Base-by-base conservation (phyloP, 2,888 invertebrate species). In the Meiosimyza platycephala region DNA sequence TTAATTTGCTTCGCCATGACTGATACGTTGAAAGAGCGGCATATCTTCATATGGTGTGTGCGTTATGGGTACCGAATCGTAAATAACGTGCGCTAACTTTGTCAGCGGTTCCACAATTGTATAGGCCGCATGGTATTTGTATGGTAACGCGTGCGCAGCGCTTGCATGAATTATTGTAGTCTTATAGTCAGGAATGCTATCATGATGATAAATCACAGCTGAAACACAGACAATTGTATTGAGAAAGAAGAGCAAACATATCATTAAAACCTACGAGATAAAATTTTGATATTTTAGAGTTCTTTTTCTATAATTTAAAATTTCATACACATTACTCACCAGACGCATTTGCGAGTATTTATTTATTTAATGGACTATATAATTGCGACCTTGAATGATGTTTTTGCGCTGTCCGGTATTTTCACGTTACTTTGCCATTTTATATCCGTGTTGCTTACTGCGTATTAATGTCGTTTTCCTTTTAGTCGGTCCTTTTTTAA, bases 31-130 rank as follows among this genome's bases (percentile, higher is more conserved):
- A 50, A 82, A 83, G 54, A 82, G 80, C 13, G 82, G 83, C 70
- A 83, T 80, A 67, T 83, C 82, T 48, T 82, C 83, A 59, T 74
- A 80, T 50, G 80, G 80, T 11, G 80, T 80, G 47, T 82, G 83
- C 1, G 82, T 79, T 12, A 82, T 73, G 71, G 82, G 81, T 72
- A 80, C 80, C 62, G 82, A 83, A 28, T 82, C 83, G 73, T 83
- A 83, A 72, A 83, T 82, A 22, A 82, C 80, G 40, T 83, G 82
- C 2, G 82, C 83, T 28, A 83, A 76, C 76, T 83, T 81, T 6
- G 82, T 81, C 5, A 83, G 76, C 0, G 83, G 80, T 0, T 81
- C 83, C 22, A 82, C 83, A 59, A 83, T 78, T 47, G 80, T 82
- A 52, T 80, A 80, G 57, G 81, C 82, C 33, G 83, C 79, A 74